Evolutionary conservation across 2,888 invertebrate genomes (phyloP), one percentile per base, ranked within the genome.

Genomic region (Steinernema scapterisci): DNA sequence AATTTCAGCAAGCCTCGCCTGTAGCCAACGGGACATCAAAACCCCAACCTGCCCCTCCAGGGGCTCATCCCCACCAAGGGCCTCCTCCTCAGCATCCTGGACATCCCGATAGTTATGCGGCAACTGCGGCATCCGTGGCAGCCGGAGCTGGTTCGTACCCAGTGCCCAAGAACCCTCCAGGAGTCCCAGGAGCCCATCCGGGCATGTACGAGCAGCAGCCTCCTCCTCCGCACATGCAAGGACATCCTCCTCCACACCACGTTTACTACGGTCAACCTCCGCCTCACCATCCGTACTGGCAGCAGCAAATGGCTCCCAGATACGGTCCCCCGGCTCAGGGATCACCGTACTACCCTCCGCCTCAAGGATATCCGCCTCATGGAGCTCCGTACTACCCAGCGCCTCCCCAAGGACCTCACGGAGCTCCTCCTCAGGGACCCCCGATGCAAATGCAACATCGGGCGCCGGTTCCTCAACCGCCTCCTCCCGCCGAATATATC

Each of bases 211-310:
- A 63, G 31, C 63, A 63, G 31, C 63, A 54, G 25, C n/a, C 3
- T 3, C 54, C 19, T 3, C 51, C 54, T 11, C 54, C 54, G 13
- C 54, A 54, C 25, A 54, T 54, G 54, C 54, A 54, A 21, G 54
- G 23, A 54, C 54, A 9, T 51, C 51, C 54, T 19, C 63, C 63
- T 1, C 63, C 63, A 7, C 63, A 63, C 6, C 63, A 63, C 63
- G 31, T 63, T 16, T 63, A 63, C 63, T 63, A 63, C 63, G 63
- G 63, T 31, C 63, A 63, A 63, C 63, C 63, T 9, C 63, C 63
- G 13, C 63, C 63, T 9, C 63, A 63, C 31, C 63, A 63, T 63
- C 63, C 63, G 31, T 63, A 63, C 63, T 63, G 63, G 63, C 63
- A 63, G 63, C 63, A 63, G 54, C 54, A 54, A 16, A 63, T 63